Base-by-base conservation (phyloP, 1,140 invertebrate genomes). In the Planococcus citri region DNA sequence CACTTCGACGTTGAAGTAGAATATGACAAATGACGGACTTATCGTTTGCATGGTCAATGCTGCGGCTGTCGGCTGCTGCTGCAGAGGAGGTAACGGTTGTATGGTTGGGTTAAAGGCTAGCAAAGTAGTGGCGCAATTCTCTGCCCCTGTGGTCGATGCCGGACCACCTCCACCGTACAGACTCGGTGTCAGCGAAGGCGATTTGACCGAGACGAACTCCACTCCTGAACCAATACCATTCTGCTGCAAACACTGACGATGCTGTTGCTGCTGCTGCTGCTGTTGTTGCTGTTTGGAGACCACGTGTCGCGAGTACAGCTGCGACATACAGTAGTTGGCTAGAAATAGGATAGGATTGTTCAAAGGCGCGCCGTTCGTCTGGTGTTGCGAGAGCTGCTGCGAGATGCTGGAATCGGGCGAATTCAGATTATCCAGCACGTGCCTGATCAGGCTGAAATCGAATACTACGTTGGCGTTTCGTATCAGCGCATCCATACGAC, bases 251-350 rank as follows among this genome's bases (percentile, higher is more conserved):
- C 80, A 73, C 22, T 73, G 70, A 22, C 72, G 71, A 6, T 33
- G 29, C n/a, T 72, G 70, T 68, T 74, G 80, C 60, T 81, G 78
- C 72, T 83, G 60, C 6, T 20, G 57, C n/a, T 60, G 57, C n/a
- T 60, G 57, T 60, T 60, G 57, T 20, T 60, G 57, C n/a, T 71
- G 83, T 73, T 85, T 85, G 67, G 82, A 81, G 1, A 86, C 73
- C 1, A 86, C 80, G 73, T 88, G 85, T 41, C 86, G 81, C 37
- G 86, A 84, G 76, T 87, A 88, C n/a, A 88, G 76, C 73, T 87
- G 85, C 6, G 85, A 85, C 82, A 85, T 87, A 76, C 85, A 89
- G 73, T 87, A 88, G 73, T 88, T 88, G 2, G 86, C 86, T 25
- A 89, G 80, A 74, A 89, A 86, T 29, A 88, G 77, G 51, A 89